These are phyloP conservation scores for Pollimyrus isidori DNA, from an alignment of 2,113 vertebrate species.

Conservation along the genomic window DNA sequence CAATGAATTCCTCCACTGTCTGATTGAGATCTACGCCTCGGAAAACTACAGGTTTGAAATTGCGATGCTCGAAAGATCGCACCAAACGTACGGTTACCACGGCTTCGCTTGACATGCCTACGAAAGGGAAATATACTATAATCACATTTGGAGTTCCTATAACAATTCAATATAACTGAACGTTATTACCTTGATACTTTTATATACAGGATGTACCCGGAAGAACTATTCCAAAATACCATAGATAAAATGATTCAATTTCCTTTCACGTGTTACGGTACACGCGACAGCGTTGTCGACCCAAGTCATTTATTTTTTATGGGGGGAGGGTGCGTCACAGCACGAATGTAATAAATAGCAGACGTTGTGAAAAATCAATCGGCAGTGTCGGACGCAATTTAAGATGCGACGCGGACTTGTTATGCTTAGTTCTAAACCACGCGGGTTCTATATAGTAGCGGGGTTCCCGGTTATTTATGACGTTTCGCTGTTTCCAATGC, in stretches of 20 bases:
- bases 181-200: not conserved
- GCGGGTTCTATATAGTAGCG: not conserved
- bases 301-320: too few relatives aligned
- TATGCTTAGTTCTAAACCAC: not conserved
- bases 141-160: not conserved
- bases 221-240: not conserved
- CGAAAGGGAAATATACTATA: not conserved
- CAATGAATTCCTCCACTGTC: conserved; percentile 73
- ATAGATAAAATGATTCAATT: not conserved
- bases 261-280: not conserved
- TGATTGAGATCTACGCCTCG: conserved; percentile 65
- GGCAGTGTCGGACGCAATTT: not conserved
- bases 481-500: not conserved
- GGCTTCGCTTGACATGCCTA: conserved; percentile 55
- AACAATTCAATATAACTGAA: not conserved
- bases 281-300: not conserved
- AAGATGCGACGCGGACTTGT: not conserved
- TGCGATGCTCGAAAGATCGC: conserved; percentile 80
- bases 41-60: conserved; percentile 78
- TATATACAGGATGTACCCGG: not conserved
- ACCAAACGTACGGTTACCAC: conserved; percentile 82
- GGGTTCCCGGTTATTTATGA: not conserved
- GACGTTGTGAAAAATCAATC: too few relatives aligned
- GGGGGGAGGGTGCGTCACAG: too few relatives aligned
- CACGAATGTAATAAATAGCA: too few relatives aligned